Percentiles rank a stretch among this genome's conserved stretches.
Conservation (phyloP, 1,140 invertebrate species). For the Pogonomyrmex californicus region DNA sequence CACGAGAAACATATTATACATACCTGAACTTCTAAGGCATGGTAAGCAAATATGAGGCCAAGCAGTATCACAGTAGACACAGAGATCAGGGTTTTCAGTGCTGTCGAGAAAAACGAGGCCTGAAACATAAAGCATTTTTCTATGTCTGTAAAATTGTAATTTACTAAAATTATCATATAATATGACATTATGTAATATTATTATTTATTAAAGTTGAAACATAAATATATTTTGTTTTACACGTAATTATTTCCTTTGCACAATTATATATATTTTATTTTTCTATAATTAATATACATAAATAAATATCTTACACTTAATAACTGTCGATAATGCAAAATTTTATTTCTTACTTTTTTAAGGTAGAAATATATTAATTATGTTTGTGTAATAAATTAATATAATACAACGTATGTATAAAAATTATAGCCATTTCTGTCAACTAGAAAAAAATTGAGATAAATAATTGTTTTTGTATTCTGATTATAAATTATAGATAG, state of each 20-base stretch:
- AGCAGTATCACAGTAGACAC: constrained; percentile 99
- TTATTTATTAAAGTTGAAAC: too few relatives aligned
- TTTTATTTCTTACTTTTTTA: background rate
- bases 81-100: constrained; percentile 99
- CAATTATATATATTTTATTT: background rate
- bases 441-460: background rate
- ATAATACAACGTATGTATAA: background rate
- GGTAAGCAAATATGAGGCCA: constrained; percentile 99
- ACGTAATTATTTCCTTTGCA: background rate
- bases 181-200: too few relatives aligned
- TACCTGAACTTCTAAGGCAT: constrained; percentile 99
- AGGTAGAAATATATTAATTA: background rate
- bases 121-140: constrained; percentile 88
- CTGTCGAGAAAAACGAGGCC: constrained; percentile 98
- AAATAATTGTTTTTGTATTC: background rate
- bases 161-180: too few relatives aligned
- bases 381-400: background rate
- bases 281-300: background rate
- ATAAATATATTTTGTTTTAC: background rate
- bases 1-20: constrained; percentile 76
- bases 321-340: background rate
- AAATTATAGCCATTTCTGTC: background rate
- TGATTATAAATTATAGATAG: background rate
- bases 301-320: background rate
- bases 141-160: background rate